Evolutionary conservation across 2,888 invertebrate genomes (phyloP).

Genomic region (Priocnemis perturbator): DNA sequence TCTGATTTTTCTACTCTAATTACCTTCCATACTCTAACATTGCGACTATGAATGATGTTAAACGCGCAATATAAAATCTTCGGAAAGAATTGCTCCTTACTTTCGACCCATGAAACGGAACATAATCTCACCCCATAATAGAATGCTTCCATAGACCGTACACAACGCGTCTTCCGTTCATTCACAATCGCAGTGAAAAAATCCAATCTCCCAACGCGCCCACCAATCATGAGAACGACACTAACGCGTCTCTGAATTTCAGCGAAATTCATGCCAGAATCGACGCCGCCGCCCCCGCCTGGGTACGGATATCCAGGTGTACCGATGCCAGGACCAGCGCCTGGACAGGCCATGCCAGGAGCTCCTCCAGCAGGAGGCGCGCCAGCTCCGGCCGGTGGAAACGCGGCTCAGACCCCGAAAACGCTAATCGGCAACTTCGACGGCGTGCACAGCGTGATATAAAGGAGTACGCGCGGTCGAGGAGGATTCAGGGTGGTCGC

Average conservation of each 20-base stretch:
- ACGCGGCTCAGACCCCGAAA: conserved; percentile 36
- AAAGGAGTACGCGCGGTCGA: conserved; percentile 29
- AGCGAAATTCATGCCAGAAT: conserved; percentile 73
- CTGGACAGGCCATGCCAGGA: conserved; percentile 41
- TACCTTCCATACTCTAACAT: too few relatives aligned
- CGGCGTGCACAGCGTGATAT: conserved; percentile 48
- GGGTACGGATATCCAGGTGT: conserved; percentile 55
- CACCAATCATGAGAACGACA: too few relatives aligned
- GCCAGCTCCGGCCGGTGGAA: conserved; percentile 32
- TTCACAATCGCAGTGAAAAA: not conserved
- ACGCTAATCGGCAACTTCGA: conserved; percentile 52
- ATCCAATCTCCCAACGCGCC: too few relatives aligned
- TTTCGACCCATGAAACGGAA: too few relatives aligned
- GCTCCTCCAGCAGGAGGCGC: conserved; percentile 41
- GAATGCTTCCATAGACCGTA: not conserved
- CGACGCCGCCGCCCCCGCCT: conserved; percentile 61
- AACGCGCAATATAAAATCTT: too few relatives aligned
- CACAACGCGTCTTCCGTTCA: not conserved
- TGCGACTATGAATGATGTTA: too few relatives aligned
- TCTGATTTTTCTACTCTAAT: too few relatives aligned
- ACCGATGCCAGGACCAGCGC: conserved; percentile 42
- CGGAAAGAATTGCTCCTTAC: too few relatives aligned
- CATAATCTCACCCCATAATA: too few relatives aligned
- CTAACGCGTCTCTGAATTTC: conserved; percentile 37
- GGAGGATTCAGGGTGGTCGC: not conserved